Conservation (phyloP, 2,113 vertebrate species). For the Plotosus lineatus region DNA sequence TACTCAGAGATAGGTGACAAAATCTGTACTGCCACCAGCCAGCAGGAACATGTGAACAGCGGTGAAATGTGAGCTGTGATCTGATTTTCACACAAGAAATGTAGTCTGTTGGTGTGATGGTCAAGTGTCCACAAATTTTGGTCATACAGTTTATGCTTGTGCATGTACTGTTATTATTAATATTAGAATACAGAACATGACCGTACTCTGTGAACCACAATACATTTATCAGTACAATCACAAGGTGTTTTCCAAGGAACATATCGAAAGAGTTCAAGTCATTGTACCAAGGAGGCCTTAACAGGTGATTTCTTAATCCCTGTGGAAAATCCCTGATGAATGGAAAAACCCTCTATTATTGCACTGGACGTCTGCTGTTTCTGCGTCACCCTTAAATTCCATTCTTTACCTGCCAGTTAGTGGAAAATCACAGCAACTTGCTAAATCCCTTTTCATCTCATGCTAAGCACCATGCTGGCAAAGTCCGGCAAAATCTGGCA, state of each 20-base stretch:
- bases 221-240: not conserved
- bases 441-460: constrained; percentile 39
- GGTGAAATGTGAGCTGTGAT: too few species aligned
- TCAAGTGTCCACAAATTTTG: not conserved
- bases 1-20: too few species aligned
- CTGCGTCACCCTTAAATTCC: constrained; percentile 38
- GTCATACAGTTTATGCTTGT: not conserved
- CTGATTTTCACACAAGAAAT: too few species aligned
- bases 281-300: not conserved
- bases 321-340: constrained; percentile 12
- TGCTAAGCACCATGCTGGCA: constrained; percentile 36
- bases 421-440: constrained; percentile 42
- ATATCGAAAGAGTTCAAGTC: not conserved
- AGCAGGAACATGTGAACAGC: too few species aligned
- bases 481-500: constrained; percentile 13
- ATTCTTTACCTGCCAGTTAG: constrained; percentile 32
- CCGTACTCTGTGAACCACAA: not conserved
- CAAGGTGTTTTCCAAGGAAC: not conserved
- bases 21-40: too few species aligned
- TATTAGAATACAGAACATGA: not conserved
- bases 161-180: not conserved
- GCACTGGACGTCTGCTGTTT: constrained; percentile 17
- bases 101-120: not conserved
- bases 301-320: constrained; percentile 27
- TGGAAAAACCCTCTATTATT: constrained; percentile 13